A percentile compares a stretch with the other conserved stretches of the same genome.
phyloP scores from a whole-genome alignment of 53 echinoderm and acorn worm species.

The Crossaster papposus region DNA sequence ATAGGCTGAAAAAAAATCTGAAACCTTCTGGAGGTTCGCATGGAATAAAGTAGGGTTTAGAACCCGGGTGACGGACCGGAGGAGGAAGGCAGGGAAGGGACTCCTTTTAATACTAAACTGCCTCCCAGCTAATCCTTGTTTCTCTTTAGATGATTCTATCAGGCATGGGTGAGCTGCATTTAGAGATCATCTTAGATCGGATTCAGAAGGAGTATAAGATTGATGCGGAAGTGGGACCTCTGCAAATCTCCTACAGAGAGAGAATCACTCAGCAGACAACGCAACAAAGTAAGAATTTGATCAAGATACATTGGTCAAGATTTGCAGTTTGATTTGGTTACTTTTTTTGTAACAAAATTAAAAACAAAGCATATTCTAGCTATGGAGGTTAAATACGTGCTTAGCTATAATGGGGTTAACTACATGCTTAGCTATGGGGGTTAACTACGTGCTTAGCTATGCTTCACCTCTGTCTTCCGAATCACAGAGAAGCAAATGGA shows the following conservation, averaged over 20 bases:
- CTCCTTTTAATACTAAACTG: background rate
- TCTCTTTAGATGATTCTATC: constrained; percentile 74
- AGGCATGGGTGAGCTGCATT: constrained; percentile 98
- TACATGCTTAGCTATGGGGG: too few species aligned
- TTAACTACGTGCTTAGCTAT: too few species aligned
- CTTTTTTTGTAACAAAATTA: too few species aligned
- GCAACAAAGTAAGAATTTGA: constrained; percentile 67
- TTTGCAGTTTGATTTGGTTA: background rate
- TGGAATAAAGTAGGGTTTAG: too few species aligned
- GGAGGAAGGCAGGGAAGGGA: background rate
- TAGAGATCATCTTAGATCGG: constrained; percentile 92
- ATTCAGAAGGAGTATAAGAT: constrained; percentile 95
- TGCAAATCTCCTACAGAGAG: constrained; percentile 96
- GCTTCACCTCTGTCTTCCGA: too few species aligned
- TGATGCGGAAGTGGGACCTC: constrained; percentile 88
- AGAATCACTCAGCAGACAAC: constrained; percentile 55
- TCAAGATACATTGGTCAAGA: background rate
- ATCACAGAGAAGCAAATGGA: too few species aligned
- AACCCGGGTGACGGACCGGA: too few species aligned
- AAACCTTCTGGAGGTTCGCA: too few species aligned
- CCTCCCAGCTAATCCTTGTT: background rate
- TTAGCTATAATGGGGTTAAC: too few species aligned
- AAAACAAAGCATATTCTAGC: too few species aligned
- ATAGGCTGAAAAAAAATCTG: too few species aligned
- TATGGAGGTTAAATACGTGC: too few species aligned